Base-by-base conservation (phyloP, 2,113 vertebrate genomes). In the Ranitomeya variabilis region DNA sequence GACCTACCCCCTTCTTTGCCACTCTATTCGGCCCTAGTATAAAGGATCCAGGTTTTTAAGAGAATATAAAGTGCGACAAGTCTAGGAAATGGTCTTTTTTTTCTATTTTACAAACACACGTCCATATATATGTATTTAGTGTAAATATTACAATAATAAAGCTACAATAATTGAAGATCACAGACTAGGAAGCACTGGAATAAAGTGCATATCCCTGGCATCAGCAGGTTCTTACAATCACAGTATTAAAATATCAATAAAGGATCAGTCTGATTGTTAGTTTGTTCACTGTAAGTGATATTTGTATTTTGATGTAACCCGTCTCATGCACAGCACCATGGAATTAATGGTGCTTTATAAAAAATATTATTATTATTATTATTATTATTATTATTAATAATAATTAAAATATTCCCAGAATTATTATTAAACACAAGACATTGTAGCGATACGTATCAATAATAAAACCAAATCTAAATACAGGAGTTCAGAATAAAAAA, bases 121-220 rank as follows among this genome's bases (percentile, higher is more conserved):
- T 37, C 23, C 2, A 31, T 26, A 10, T 26, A 2, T 26, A 69
- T 73, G 26, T 73, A 37, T 76, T 21, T 19, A 21, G 37, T 12
- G 10, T 19, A 74, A 18, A 74, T 19, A 10, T 45, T 16, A 73
- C 31, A 1, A 26, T 37, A 1, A 37, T 14, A 14, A 31, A 21
- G 6, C 4, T 64, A 64, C n/a, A 21, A 19, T 14, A 79, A 79
- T 55, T 54, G 7, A 52, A 21, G 74, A 31, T 31, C 26, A 31
- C 26, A 31, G 26, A 3, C 74, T n/a, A 7, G 21, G 21, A 78
- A 78, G 76, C n/a, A 45, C 51, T 21, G 18, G 77, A 57, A 79
- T 18, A 79, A 55, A 79, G 77, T 83, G 81, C 57, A 51, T 19
- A 60, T 11, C 80, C 80, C 82, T 83, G 45, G 16, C 14, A 76